These are phyloP conservation scores for Galerucella pusilla DNA, from an alignment of 2,888 invertebrate species.

Conservation along the genomic window DNA sequence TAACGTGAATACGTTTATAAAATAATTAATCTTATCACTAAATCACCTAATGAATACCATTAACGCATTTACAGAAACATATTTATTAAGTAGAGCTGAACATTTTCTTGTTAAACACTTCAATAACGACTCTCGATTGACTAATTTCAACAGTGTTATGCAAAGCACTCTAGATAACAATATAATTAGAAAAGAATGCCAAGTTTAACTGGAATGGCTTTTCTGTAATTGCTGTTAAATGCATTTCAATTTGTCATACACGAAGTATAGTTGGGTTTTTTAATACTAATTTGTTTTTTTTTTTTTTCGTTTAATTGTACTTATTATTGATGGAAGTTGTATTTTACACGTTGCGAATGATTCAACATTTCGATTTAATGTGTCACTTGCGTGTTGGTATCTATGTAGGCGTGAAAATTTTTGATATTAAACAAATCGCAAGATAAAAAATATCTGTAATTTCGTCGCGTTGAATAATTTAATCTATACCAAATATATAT, in stretches of 20 bases:
- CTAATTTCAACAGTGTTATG: constrained; percentile 14
- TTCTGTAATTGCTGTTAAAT: neutral
- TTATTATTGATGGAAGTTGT: neutral
- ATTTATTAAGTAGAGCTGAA: neutral
- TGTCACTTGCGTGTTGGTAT: neutral
- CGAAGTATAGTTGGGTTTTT: neutral
- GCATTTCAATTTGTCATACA: neutral
- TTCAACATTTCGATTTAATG: neutral
- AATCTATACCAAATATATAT: no score
- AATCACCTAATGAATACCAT: no score
- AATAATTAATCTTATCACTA: no score
- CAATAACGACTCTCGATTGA: neutral
- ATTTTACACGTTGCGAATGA: neutral
- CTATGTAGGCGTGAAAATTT: neutral
- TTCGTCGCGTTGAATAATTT: no score
- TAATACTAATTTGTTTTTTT: neutral
- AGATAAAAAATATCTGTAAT: no score
- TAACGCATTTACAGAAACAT: no score
- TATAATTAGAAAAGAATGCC: constrained; percentile 15
- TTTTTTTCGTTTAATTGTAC: neutral
- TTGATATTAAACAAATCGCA: no score
- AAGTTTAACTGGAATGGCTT: constrained; percentile 2
- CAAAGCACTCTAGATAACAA: constrained; percentile 10
- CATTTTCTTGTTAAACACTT: neutral
- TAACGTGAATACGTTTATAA: no score